These are phyloP conservation scores for Malurus cyaneus DNA, from an alignment of 2,113 vertebrate species.

Conservation along the genomic window DNA sequence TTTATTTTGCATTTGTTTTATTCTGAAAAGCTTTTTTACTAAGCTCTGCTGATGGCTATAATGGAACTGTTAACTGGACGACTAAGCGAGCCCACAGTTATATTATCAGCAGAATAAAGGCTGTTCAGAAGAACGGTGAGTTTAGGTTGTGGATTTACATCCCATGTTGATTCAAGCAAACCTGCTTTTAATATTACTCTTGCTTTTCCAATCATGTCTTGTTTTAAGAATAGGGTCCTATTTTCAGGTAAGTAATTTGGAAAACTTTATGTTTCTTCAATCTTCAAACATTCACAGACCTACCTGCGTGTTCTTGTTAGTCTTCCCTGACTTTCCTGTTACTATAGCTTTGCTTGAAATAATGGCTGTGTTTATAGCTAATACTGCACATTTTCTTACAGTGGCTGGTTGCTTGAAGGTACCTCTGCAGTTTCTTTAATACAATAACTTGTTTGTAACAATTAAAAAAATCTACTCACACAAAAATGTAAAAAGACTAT, in stretches of 20 bases:
- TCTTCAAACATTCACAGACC: conserved; percentile 23
- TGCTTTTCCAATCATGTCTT: conserved; percentile 44
- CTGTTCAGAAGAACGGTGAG: conserved; percentile 90
- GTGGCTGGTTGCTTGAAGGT: conserved; percentile 45
- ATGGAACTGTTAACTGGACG: conserved; percentile 82
- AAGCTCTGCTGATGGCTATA: conserved; percentile 82
- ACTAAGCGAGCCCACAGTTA: conserved; percentile 82
- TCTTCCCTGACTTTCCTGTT: conserved; percentile 39
- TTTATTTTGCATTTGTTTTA: conserved; percentile 77
- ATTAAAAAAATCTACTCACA: not conserved
- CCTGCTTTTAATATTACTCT: conserved; percentile 38
- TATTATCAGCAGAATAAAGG: conserved; percentile 86
- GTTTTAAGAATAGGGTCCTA: conserved; percentile 37
- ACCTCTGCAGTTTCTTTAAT: conserved; percentile 39
- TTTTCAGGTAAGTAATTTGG: conserved; percentile 49
- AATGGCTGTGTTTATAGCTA: conserved; percentile 37
- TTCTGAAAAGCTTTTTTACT: conserved; percentile 87
- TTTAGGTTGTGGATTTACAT: conserved; percentile 73
- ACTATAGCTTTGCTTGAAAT: conserved; percentile 52
- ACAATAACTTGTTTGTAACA: conserved; percentile 49
- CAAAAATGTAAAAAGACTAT: not conserved
- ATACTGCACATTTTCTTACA: conserved; percentile 27
- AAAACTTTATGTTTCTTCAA: not conserved
- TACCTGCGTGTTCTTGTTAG: conserved; percentile 26
- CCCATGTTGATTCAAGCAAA: conserved; percentile 42